Base-by-base conservation (phyloP, 2,888 invertebrate species). In the Schizotus pectinicornis region DNA sequence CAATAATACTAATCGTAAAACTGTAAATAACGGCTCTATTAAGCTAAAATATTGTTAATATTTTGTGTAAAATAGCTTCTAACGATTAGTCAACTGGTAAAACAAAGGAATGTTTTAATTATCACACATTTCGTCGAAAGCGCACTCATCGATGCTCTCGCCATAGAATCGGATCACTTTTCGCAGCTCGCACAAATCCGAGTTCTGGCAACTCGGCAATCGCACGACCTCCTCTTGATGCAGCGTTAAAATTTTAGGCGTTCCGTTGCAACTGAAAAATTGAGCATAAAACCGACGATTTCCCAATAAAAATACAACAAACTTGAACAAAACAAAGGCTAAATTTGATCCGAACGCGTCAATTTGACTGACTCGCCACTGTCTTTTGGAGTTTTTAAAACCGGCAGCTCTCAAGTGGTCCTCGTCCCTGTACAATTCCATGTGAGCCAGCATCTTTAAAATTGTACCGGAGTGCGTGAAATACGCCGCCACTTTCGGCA, bases 381-480 rank as follows among this genome's bases (percentile, higher is more conserved):
- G 72, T 63, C 86, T 82, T 34, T 80, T 74, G 0, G 51, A 42
- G 8, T 56, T 50, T 46, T 74, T 74, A 30, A 83, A 81, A 74
- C 77, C 79, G 57, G 84, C 79, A 35, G 87, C 85, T n/a, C 79
- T 84, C 41, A 93, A 79, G 30, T 82, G 84, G 1, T 78, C 61
- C 0, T 82, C 72, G 43, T 93, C 91, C 73, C 85, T 86, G 68
- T 89, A 92, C 6, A 94, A 80, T 8, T 88, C 88, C 62, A 94
- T 76, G 68, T 90, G 86, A 0, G 90, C 84, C 42, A 92, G 72
- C 48, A 92, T 76, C 80, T 94, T 94, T 31, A 94, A 79, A 38
- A 94, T 73, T 0, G 92, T 88, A 2, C 94, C 94, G 1, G 93
- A 93, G 79, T 94, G 94, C 0, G 91, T 86, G 74, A 94, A 94